These are phyloP conservation scores for Mesocentrotus franciscanus DNA, from an alignment of 53 echinoderm and acorn worm species.

Conservation along the genomic window DNA sequence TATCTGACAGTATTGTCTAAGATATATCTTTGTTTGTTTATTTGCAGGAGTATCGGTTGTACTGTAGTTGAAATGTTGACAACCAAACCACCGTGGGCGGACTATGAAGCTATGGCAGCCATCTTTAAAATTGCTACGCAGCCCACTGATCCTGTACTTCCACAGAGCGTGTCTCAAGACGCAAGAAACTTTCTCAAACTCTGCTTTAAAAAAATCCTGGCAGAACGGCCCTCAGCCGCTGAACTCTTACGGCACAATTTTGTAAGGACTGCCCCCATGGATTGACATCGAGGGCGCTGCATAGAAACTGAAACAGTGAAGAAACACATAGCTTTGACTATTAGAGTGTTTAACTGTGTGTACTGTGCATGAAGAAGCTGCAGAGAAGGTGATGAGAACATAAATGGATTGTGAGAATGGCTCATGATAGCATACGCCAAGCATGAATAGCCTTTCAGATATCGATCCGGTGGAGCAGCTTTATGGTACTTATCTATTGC, in stretches of 20 bases:
- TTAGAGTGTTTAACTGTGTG: not conserved
- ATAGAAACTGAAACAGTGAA: not conserved
- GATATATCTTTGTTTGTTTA: not conserved
- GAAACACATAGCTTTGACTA: not conserved
- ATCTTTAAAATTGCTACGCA: conserved; percentile 98
- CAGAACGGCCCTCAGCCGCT: conserved; percentile 82
- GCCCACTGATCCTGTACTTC: conserved; percentile 80
- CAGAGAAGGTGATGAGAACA: not conserved
- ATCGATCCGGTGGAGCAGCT: not conserved
- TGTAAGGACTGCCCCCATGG: conserved; percentile 74
- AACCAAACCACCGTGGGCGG: conserved; percentile 95
- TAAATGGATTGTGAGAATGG: not conserved
- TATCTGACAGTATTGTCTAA: no score
- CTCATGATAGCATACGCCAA: not conserved
- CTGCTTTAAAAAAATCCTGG: conserved; percentile 72
- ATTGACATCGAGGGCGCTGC: not conserved
- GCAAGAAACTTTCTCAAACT: conserved; percentile 81
- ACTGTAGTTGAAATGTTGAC: conserved; percentile 99
- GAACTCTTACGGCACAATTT: conserved; percentile 87
- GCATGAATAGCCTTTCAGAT: conserved; percentile 13
- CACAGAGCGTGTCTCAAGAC: conserved; percentile 78
- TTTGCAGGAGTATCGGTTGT: conserved; percentile 94
- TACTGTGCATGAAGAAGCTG: not conserved
- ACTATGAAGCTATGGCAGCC: conserved; percentile 99
- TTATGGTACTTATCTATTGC: not conserved